A percentile compares a stretch with the other conserved stretches of the same genome.
These are phyloP conservation scores for Brachystomella parvula DNA, from an alignment of 1,140 invertebrate genomes.

Conservation along the genomic window DNA sequence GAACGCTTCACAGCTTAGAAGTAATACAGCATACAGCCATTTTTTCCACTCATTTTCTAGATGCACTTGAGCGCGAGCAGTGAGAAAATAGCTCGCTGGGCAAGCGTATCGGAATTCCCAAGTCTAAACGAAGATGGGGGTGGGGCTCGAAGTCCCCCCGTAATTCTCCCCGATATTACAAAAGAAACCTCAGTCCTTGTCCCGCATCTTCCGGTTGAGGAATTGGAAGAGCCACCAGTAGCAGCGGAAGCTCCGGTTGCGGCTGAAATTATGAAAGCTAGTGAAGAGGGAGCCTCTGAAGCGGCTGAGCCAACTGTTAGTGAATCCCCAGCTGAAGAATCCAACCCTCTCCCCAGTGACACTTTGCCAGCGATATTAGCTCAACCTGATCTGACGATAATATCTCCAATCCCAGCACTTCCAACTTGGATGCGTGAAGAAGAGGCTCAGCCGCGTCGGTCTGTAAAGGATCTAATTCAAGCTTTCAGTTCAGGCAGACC, in stretches of 20 bases:
- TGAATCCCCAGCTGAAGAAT: not conserved
- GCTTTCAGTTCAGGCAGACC: not conserved
- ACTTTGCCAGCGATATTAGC: no score
- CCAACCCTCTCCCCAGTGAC: no score
- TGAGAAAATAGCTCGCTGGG: constrained; percentile 33
- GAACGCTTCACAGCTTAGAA: not conserved
- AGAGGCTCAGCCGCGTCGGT: not conserved
- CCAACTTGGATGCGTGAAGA: no score
- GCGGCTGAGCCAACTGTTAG: no score
- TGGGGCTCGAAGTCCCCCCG: not conserved
- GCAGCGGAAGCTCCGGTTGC: no score
- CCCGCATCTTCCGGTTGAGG: not conserved
- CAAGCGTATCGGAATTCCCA: constrained; percentile 28
- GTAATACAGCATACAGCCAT: not conserved
- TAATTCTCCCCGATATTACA: not conserved
- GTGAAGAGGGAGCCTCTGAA: no score
- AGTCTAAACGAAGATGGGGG: not conserved
- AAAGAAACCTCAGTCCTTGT: not conserved
- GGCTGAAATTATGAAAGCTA: no score
- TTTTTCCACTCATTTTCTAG: constrained; percentile 14
- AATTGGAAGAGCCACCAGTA: no score
- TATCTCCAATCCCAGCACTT: no score
- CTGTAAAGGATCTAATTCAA: not conserved
- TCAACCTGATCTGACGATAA: no score
- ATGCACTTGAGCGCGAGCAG: constrained; percentile 28